Base-by-base conservation (phyloP, 2,113 vertebrate genomes). In the Parotia lawesii region DNA sequence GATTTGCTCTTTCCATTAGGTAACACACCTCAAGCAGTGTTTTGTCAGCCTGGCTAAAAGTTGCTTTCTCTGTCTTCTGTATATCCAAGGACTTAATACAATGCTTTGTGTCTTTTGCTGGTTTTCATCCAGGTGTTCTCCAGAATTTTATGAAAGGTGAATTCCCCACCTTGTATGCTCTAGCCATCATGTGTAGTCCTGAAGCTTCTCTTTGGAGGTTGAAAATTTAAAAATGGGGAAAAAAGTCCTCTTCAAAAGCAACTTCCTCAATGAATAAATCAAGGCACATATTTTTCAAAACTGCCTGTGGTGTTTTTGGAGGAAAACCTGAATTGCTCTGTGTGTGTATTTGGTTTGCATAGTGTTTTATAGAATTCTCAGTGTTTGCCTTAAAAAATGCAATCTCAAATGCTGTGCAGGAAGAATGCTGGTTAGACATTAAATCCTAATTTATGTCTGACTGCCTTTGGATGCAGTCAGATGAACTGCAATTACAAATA, bases 251-350 rank as follows among this genome's bases (percentile, higher is more conserved):
- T 42, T 89, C 57, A 58, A 79, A 93, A 70, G 28, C 19, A 65
- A 69, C 27, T 93, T 95, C 54, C 60, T 74, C 58, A 40, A 77
- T 44, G 38, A 85, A 73, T 85, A 91, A 94, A 90, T 77, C 38
- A 70, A 66, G 27, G 27, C 31, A 51, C 20, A 42, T 6, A 35
- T 48, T 87, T 86, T 74, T 27, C 15, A 60, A 61, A 89, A 67
- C 51, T 71, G 25, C 20, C 37, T 25, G 31, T 64, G 42, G 21
- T 27, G 25, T 53, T 90, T 83, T 71, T 50, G 4, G 37, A 70
- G n/a, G 44, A 88, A 91, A 88, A 27, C 23, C 18, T 66, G 71
- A 85, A 80, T 37, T 1, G 0, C 15, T 45, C 1, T 15, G 12
- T 2, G 4, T 56, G n/a, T 22, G 18, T 37, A 66, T 91, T 83